These are phyloP conservation scores for Acleris emargana DNA, from an alignment of 2,888 invertebrate species.

Conservation along the genomic window DNA sequence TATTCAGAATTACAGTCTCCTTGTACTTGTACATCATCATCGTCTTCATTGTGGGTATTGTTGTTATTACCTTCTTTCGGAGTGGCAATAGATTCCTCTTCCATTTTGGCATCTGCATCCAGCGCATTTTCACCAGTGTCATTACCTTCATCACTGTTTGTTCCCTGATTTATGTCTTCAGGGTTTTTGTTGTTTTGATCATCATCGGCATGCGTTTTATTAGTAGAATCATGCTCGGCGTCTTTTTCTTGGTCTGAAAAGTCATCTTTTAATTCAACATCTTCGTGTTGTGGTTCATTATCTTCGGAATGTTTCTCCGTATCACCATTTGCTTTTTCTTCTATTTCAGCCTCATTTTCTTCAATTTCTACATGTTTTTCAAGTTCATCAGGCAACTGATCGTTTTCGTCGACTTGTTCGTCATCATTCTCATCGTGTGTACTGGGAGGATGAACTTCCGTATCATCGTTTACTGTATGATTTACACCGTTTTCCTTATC, in stretches of 20 bases:
- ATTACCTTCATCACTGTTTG: slow-evolving; percentile 29
- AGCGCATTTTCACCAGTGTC: slow-evolving; percentile 30
- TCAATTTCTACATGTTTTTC: slow-evolving; percentile 36
- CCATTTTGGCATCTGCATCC: slow-evolving; percentile 40
- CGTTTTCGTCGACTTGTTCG: slow-evolving; percentile 40
- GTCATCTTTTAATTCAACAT: slow-evolving; percentile 35
- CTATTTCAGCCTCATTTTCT: slow-evolving; percentile 39
- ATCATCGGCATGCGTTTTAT: slow-evolving; percentile 41
- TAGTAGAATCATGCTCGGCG: slow-evolving; percentile 40
- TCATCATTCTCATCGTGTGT: slow-evolving; percentile 31
- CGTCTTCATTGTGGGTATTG: slow-evolving; percentile 75
- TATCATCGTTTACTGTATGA: slow-evolving; percentile 20
- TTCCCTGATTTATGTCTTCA: slow-evolving; percentile 27
- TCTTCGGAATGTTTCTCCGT: slow-evolving; percentile 36
- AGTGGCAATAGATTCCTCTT: slow-evolving; percentile 57
- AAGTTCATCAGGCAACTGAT: slow-evolving; percentile 33
- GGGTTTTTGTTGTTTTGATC: slow-evolving; percentile 37
- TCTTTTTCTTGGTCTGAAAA: slow-evolving; percentile 39
- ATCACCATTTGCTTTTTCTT: slow-evolving; percentile 38
- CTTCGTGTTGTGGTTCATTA: slow-evolving; percentile 33
- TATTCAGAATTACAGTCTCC: slow-evolving; percentile 73
- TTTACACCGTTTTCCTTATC: slow-evolving; percentile 30
- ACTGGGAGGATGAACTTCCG: slow-evolving; percentile 37
- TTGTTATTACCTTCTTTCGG: slow-evolving; percentile 72
- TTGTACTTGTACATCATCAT: slow-evolving; percentile 82